Evolutionary conservation across 2,797 vertebrate genomes (phyloP).

Genomic region (Trichosurus vulpecula): DNA sequence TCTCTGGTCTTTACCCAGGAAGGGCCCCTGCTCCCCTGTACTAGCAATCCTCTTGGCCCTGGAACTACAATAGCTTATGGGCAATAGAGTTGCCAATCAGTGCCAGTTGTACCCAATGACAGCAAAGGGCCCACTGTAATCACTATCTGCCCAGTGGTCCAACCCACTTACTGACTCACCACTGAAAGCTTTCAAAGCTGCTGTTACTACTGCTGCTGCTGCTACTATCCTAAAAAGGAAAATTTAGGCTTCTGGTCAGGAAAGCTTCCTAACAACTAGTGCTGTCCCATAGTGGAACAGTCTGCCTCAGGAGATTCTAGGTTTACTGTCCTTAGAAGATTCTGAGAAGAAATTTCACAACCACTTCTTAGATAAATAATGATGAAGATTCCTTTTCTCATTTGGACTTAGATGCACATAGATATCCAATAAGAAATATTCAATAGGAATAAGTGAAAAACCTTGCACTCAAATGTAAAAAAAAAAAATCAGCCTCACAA

Average conservation of each 20-base stretch:
- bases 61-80: neutral
- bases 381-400: neutral
- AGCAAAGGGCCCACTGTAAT: neutral
- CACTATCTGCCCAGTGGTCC: neutral
- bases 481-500: neutral
- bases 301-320: neutral
- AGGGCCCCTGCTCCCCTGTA: neutral
- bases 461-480: too few relatives aligned
- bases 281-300: neutral
- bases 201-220: neutral
- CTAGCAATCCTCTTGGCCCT: neutral
- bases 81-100: neutral
- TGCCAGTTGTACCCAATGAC: neutral
- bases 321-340: neutral
- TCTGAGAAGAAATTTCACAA: neutral
- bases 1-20: neutral
- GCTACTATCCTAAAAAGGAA: neutral
- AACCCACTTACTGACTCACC: neutral
- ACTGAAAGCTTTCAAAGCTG: neutral
- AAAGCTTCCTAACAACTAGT: neutral
- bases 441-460: neutral
- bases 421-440: neutral
- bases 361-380: neutral
- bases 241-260: neutral
- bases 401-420: neutral